These are phyloP conservation scores for Tetranychus truncatus DNA, from an alignment of 2,888 invertebrate genomes.

Conservation along the genomic window DNA sequence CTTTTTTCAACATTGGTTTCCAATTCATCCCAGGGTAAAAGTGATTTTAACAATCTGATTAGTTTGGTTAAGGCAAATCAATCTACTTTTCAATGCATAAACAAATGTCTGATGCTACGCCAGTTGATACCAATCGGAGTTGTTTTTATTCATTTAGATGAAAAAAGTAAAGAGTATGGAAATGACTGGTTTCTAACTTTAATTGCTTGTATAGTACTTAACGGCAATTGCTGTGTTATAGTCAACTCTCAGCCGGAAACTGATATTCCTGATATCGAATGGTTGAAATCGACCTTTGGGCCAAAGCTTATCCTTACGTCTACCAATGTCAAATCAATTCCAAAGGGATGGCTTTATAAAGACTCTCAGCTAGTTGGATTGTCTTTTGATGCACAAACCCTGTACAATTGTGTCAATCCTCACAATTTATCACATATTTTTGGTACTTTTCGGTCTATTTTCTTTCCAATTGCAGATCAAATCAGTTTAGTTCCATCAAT, in stretches of 20 bases:
- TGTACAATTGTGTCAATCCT: not conserved
- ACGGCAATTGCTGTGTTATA: not conserved
- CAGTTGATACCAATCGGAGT: not conserved
- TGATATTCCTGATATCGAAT: too few relatives aligned
- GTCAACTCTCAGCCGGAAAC: not conserved
- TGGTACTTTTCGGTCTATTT: not conserved
- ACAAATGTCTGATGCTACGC: not conserved
- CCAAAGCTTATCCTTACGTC: too few relatives aligned
- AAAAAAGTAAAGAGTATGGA: not conserved
- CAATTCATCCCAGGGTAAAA: not conserved
- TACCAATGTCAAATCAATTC: not conserved
- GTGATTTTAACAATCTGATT: not conserved
- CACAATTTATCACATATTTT: not conserved
- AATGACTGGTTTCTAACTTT: not conserved
- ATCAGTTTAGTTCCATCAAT: not conserved
- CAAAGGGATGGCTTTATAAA: not conserved
- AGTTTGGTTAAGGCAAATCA: not conserved
- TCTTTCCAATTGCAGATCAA: not conserved
- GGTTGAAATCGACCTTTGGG: too few relatives aligned
- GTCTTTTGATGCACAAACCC: not conserved
- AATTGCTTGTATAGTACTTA: not conserved
- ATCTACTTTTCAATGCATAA: not conserved
- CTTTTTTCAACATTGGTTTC: not conserved
- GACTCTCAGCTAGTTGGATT: not conserved
- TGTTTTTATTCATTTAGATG: not conserved